Evolutionary conservation across 2,888 invertebrate species (phyloP).

Genomic region (Drymonia ruficornis): DNA sequence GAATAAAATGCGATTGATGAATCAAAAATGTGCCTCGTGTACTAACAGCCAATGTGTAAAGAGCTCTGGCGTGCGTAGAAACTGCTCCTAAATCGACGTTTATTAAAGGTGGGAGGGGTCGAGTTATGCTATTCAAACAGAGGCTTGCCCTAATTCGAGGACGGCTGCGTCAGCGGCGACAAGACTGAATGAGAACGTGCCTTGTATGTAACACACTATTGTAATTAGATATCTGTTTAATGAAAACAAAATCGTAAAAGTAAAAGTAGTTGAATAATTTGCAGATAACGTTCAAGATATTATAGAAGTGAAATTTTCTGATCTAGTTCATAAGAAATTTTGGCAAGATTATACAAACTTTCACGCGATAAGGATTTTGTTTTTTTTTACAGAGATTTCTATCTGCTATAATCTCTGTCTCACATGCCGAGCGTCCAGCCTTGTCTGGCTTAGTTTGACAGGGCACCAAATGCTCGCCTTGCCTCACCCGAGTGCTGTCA

Average conservation of each 20-base stretch:
- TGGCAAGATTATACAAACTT: no score
- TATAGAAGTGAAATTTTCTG: constrained; percentile 25
- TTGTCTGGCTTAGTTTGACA: no score
- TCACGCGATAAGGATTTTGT: no score
- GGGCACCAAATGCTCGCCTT: no score
- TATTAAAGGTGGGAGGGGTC: constrained; percentile 7
- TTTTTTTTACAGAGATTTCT: no score
- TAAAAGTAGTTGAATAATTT: constrained; percentile 23
- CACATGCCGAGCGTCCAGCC: no score
- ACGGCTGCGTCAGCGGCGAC: constrained; percentile 37
- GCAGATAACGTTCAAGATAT: constrained; percentile 1
- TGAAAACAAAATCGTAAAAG: constrained; percentile 17
- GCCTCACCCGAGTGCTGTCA: no score
- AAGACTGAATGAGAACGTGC: constrained; percentile 25
- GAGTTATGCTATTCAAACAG: constrained; percentile 22
- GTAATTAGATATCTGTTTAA: not conserved
- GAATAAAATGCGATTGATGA: constrained; percentile 17
- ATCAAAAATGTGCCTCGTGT: constrained; percentile 16
- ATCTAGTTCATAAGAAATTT: constrained; percentile 5
- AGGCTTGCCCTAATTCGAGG: constrained; percentile 39
- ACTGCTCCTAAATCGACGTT: constrained; percentile 5
- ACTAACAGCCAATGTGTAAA: constrained; percentile 11
- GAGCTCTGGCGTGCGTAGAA: constrained; percentile 13
- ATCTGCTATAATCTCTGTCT: no score
- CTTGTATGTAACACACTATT: constrained; percentile 7